Base-by-base conservation (phyloP, 53 echinoderm and acorn worm genomes). In the Hippasteria phrygiana region DNA sequence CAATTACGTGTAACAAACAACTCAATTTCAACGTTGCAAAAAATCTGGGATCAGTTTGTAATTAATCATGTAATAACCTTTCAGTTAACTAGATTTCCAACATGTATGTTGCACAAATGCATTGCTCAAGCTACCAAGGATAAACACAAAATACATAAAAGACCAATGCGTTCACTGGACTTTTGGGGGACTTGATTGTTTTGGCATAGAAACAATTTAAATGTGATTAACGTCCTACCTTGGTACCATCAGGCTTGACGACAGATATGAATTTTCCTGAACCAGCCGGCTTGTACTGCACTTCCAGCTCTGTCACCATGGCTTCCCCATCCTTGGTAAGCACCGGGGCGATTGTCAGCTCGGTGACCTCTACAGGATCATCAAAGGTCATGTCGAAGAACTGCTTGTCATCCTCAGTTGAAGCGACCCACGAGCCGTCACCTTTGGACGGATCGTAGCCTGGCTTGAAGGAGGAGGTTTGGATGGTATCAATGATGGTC, bases 311-410 rank as follows among this genome's bases (percentile, higher is more conserved):
- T 2, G 69, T 67, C 69, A 67, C 69, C 36, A 67, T 37, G 14
- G 69, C 69, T 3, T 67, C 69, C 37, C 69, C 69, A 0, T 67
- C 69, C 16, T 67, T 35, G 33, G 69, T 67, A 33, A 36, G 9
- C 33, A 67, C 69, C 0, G 69, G 69, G 11, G 69, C 69, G 4
- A 67, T 36, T 1, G 36, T 67, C 69, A 67, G 14, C 9, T 67
- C 69, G 36, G 7, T 67, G 69, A 67, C 18, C 34, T 67, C 69
- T 7, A 67, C 69, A 10, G 69, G 69, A 31, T 67, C 69, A 9
- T 67, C 69, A 36, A 67, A 67, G 69, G 69, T 36, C 37, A 67
- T 67, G 69, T 67, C 69, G 34, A 67, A 67, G 18, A 35, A 67
- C 69, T 67, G 69, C 13, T 67, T 36, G 18, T 67, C 37, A 18